Conservation (phyloP, 2,113 vertebrate species). For the Campylomormyrus numenius region DNA sequence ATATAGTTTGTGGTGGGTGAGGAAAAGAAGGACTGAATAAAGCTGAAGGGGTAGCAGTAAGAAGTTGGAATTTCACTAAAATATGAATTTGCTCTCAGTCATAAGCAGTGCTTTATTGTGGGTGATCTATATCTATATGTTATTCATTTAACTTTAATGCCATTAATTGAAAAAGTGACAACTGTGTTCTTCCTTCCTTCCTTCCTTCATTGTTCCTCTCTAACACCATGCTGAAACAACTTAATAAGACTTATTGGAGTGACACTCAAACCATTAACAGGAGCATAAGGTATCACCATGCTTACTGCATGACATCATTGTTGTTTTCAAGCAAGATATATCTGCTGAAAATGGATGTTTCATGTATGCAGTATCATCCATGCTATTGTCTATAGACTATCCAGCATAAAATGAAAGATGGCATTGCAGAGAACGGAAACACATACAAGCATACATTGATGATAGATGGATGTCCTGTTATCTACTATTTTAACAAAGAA, state of each 20-base stretch:
- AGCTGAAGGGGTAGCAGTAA: constrained; percentile 47
- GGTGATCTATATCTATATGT: constrained; percentile 53
- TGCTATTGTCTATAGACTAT: neutral
- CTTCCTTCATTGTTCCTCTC: constrained; percentile 28
- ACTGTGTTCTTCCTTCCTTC: constrained; percentile 42
- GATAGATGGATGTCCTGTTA: neutral
- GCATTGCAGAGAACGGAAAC: neutral
- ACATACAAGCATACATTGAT: neutral
- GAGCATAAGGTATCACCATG: neutral
- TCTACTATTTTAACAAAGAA: neutral
- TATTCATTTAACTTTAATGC: constrained; percentile 59
- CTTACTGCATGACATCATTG: neutral
- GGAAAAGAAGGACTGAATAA: constrained; percentile 34
- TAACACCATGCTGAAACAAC: constrained; percentile 31
- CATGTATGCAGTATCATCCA: neutral
- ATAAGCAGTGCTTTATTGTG: constrained; percentile 14
- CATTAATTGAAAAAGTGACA: constrained; percentile 47
- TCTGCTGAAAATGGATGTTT: neutral
- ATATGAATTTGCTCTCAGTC: constrained; percentile 18
- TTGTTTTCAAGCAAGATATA: neutral
- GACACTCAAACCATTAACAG: constrained; percentile 15
- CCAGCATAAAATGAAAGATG: neutral
- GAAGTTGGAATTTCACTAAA: constrained; percentile 43
- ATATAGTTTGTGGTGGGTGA: constrained; percentile 32
- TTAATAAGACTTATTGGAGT: constrained; percentile 35